phyloP scores from a whole-genome alignment of 2,797 vertebrate genomes.

The Spondyliosoma cantharus region DNA sequence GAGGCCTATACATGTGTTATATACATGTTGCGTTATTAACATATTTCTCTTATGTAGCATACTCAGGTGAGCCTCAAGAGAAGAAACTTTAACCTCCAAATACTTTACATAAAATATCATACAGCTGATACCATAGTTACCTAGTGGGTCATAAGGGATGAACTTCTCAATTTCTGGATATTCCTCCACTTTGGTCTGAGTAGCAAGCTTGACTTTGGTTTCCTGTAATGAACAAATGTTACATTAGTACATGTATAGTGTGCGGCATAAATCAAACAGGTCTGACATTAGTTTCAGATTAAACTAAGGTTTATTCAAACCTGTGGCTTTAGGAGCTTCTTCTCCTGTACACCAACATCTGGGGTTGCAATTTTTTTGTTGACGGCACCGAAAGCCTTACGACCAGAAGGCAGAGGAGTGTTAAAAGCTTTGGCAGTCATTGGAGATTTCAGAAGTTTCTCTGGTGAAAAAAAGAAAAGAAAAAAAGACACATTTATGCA shows the following conservation, averaged over 20 bases:
- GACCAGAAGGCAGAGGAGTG: constrained; percentile 64
- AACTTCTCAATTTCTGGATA: constrained; percentile 78
- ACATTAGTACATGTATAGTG: not conserved
- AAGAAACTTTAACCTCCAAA: not conserved
- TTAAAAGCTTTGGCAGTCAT: constrained; percentile 50
- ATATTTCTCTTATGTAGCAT: not conserved
- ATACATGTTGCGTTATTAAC: not conserved
- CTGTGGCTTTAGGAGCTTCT: constrained; percentile 66
- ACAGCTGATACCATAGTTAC: constrained; percentile 48
- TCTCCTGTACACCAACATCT: constrained; percentile 55
- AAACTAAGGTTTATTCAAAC: constrained; percentile 27
- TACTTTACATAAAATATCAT: not conserved
- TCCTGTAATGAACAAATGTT: constrained; percentile 52
- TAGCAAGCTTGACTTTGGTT: constrained; percentile 49
- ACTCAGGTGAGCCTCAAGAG: not conserved
- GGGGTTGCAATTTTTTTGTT: constrained; percentile 70
- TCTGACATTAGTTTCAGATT: not conserved
- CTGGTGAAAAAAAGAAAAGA: constrained; percentile 36
- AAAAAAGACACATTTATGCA: not conserved
- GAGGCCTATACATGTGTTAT: not conserved
- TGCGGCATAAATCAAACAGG: accelerated
- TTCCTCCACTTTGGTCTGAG: constrained; percentile 62
- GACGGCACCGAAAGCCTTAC: constrained; percentile 74
- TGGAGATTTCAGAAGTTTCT: constrained; percentile 63
- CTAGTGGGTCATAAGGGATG: constrained; percentile 78